A percentile compares a stretch with the other conserved stretches of the same genome.
Conservation (phyloP, 2,888 invertebrate species). For the Oscheius sp. region DNA sequence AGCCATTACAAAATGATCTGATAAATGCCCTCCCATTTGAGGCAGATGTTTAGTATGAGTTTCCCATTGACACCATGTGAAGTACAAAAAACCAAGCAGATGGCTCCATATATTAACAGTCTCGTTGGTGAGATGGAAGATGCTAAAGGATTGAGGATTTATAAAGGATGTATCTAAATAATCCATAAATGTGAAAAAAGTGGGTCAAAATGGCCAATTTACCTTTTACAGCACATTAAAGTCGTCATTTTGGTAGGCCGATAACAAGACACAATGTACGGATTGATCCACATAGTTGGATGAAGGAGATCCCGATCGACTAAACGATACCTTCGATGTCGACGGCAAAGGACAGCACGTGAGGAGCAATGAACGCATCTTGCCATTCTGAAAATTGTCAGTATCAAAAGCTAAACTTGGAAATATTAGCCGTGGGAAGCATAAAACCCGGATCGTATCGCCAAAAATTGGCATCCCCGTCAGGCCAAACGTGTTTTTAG, state of each 20-base stretch:
- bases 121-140: constrained; percentile 96
- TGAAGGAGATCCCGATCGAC: constrained; percentile 37
- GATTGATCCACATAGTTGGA: constrained; percentile 61
- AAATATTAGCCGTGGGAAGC: too few relatives aligned
- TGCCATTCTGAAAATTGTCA: constrained; percentile 8
- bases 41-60: constrained; percentile 78
- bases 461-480: too few relatives aligned
- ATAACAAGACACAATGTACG: constrained; percentile 64
- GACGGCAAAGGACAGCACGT: constrained; percentile 36
- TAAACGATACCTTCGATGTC: constrained; percentile 41
- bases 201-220: constrained; percentile 33
- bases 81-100: constrained; percentile 77
- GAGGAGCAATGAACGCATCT: constrained; percentile 19
- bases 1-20: constrained; percentile 86
- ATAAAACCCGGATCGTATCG: too few relatives aligned
- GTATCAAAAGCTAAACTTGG: too few relatives aligned
- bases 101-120: constrained; percentile 98
- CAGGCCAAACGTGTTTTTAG: too few relatives aligned
- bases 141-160: too few relatives aligned
- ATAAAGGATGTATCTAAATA: too few relatives aligned
- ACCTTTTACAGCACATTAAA: constrained; percentile 88
- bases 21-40: constrained; percentile 79
- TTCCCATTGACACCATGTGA: constrained; percentile 84
- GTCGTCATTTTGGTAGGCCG: constrained; percentile 77
- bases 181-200: too few relatives aligned